Conservation (phyloP, 2,797 vertebrate genomes). For the Scomberomorus guttatus region DNA sequence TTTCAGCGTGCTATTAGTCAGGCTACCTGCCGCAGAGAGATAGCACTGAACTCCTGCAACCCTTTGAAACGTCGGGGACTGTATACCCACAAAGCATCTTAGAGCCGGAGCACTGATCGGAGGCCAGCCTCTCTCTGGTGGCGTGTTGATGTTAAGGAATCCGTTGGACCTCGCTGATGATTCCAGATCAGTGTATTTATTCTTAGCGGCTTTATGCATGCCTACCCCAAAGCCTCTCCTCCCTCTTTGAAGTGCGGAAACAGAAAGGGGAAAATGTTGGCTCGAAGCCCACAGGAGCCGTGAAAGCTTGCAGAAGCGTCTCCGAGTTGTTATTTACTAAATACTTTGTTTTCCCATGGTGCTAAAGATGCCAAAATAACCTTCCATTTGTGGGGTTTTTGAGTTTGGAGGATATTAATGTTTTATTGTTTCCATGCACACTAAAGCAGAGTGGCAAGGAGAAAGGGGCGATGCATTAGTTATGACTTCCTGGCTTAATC, state of each 20-base stretch:
- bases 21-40: slow-evolving; percentile 80
- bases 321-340: slow-evolving; percentile 65
- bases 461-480: slow-evolving; percentile 68
- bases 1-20: slow-evolving; percentile 82
- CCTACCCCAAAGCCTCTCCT: slow-evolving; percentile 42
- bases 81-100: slow-evolving; percentile 70
- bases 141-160: slow-evolving; percentile 38
- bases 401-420: slow-evolving; percentile 73
- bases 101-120: slow-evolving; percentile 56
- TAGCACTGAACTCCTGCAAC: slow-evolving; percentile 75
- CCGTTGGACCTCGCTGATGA: slow-evolving; percentile 50
- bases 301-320: slow-evolving; percentile 57
- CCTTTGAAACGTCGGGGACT: slow-evolving; percentile 67
- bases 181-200: slow-evolving; percentile 70
- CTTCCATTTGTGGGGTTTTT: slow-evolving; percentile 67
- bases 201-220: slow-evolving; percentile 60
- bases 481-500: slow-evolving; percentile 62
- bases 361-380: slow-evolving; percentile 69
- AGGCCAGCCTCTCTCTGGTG: slow-evolving; percentile 52
- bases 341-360: slow-evolving; percentile 70
- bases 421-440: slow-evolving; percentile 75
- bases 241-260: slow-evolving; percentile 61
- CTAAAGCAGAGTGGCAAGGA: slow-evolving; percentile 36
- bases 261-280: slow-evolving; percentile 42
- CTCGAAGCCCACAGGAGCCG: slow-evolving; percentile 56